A percentile compares a stretch with the other conserved stretches of the same genome.
phyloP scores from a whole-genome alignment of 2,797 vertebrate species.

The Chromobotia macracanthus region DNA sequence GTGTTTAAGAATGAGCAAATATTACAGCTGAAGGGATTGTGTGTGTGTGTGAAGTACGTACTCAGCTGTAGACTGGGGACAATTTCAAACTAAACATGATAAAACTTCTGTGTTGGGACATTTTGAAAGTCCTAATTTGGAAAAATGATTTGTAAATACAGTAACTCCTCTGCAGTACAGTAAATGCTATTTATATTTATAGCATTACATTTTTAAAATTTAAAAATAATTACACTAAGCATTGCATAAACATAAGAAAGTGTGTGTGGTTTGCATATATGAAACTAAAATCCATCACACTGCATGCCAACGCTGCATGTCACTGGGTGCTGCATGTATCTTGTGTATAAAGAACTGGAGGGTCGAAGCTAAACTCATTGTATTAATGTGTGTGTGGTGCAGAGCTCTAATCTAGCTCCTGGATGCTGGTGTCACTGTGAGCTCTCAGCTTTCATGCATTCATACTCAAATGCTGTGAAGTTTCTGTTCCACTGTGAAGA shows the following conservation, averaged over 20 bases:
- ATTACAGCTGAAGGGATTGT: neutral
- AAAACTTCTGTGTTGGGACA: neutral
- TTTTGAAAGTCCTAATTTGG: neutral
- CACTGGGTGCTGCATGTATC: conserved; percentile 1
- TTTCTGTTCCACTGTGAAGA: too few species aligned
- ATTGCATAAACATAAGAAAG: neutral
- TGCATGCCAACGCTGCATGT: conserved; percentile 1
- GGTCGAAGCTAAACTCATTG: conserved; percentile 25
- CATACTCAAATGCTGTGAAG: too few species aligned
- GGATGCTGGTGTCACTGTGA: conserved; percentile 80
- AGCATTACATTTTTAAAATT: too few species aligned
- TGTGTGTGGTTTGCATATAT: neutral
- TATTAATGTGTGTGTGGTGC: conserved; percentile 64
- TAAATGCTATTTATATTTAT: too few species aligned
- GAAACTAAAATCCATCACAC: neutral
- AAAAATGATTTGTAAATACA: neutral
- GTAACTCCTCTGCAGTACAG: neutral
- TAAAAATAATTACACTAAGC: neutral
- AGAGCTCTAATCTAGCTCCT: conserved; percentile 86
- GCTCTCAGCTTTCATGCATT: conserved; percentile 83
- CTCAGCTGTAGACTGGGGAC: conserved; percentile 13
- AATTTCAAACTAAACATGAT: conserved; percentile 6
- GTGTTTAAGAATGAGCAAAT: conserved; percentile 13
- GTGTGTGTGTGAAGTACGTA: conserved; percentile 28
- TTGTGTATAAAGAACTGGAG: conserved; percentile 23